Evolutionary conservation across 2,113 vertebrate genomes (phyloP), one percentile per base, ranked within the genome.

Genomic region (Rutilus rutilus): DNA sequence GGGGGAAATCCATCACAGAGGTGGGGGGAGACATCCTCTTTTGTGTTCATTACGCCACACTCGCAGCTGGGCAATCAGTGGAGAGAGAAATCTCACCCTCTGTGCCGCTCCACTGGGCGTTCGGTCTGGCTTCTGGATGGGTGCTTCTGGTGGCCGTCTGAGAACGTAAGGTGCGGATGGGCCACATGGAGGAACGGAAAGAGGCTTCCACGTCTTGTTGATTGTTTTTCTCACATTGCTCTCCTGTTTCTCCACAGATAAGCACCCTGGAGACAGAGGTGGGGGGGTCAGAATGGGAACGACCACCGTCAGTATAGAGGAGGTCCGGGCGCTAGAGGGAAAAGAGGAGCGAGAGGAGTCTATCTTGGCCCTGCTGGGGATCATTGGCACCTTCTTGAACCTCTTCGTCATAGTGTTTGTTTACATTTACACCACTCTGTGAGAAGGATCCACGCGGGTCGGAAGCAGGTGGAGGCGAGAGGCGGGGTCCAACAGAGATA

Each of bases 281-380:
- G 92, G 92, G 90, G 90, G 87, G 92, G 92, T 90, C 92, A 96
- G 92, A 94, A 98, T 96, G 96, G 96, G 96, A 86, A 97, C 95
- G 86, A 96, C 96, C 78, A 93, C 95, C 80, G 94, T 97, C 89
- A 96, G 94, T 89, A 88, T 96, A 91, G 95, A 97, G 90, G 97
- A 98, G 54, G 92, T 97, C 87, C 95, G 89, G 89, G 95, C 90
- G 77, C 93, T 94, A 91, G 96, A 97, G 89, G 94, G 95, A 86
- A 97, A 97, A 92, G 96, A 97, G 90, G 97, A 98, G 91, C 96
- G 96, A 90, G 96, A 97, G 91, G 96, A 97, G 92, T 97, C 96
- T 91, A 95, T 97, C 90, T 92, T 97, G 93, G 97, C 96, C 78
- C 88, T 96, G 92, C 92, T 97, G 78, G 96, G 97, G 82, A 97